These are phyloP conservation scores for Corydoras maculifer DNA, from an alignment of 2,113 vertebrate species.

Conservation along the genomic window DNA sequence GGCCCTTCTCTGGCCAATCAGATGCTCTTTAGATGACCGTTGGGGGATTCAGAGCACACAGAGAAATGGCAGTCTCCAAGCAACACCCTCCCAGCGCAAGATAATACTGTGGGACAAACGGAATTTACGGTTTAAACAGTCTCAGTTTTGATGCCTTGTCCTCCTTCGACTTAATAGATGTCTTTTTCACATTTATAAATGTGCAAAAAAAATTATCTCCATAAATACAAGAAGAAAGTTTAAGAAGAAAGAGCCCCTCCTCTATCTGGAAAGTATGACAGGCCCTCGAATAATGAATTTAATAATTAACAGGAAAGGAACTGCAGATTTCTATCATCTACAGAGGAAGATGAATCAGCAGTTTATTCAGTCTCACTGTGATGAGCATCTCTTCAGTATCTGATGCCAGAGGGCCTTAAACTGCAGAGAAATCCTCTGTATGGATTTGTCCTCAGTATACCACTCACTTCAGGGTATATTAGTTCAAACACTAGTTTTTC, in stretches of 20 bases:
- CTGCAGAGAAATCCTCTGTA: neutral
- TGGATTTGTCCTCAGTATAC: neutral
- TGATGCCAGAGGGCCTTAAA: constrained; percentile 1
- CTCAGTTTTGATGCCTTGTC: no score
- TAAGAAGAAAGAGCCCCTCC: no score
- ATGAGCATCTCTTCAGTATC: constrained; percentile 18
- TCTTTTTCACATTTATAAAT: no score
- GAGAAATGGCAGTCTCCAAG: constrained; percentile 36
- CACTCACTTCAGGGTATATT: constrained; percentile 15
- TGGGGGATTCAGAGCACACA: constrained; percentile 21
- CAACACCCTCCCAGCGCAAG: constrained; percentile 28
- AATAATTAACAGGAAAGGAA: no score
- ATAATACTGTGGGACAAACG: neutral
- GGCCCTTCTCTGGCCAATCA: constrained; percentile 13
- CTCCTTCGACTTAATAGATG: no score
- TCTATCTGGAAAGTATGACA: no score
- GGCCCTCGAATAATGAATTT: no score
- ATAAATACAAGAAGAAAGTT: no score
- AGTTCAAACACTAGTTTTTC: neutral
- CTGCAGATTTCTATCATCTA: neutral
- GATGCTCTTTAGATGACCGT: constrained; percentile 20
- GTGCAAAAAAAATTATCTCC: no score
- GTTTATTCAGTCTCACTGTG: neutral
- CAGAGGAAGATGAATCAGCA: neutral
- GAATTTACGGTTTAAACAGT: neutral